These are phyloP conservation scores for Spizaetus ornatus DNA, from an alignment of 2,113 vertebrate genomes.

Conservation along the genomic window DNA sequence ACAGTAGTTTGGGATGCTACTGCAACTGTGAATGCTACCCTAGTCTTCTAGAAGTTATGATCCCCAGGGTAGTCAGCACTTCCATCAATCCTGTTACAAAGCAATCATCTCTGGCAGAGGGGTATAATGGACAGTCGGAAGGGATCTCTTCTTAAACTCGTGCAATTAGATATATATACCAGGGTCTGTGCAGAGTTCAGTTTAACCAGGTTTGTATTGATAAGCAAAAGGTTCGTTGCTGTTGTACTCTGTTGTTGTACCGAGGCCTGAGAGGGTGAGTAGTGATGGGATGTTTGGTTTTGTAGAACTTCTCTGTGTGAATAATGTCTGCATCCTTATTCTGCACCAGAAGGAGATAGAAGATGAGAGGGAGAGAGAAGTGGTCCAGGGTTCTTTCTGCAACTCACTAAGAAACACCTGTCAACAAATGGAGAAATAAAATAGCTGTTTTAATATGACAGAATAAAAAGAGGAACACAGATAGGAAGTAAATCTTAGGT, in stretches of 20 bases:
- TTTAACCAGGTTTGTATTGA: neutral
- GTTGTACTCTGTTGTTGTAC: neutral
- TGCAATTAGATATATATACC: neutral
- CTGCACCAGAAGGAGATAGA: neutral
- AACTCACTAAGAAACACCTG: neutral
- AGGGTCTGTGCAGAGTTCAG: neutral
- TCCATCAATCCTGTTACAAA: neutral
- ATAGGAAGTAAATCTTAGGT: neutral
- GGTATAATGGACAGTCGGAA: neutral
- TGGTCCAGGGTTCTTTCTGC: neutral
- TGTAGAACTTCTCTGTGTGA: neutral
- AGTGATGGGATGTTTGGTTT: neutral
- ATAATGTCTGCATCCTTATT: neutral
- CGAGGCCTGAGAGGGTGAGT: neutral
- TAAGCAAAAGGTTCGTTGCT: neutral
- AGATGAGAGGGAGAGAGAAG: neutral
- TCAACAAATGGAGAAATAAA: neutral
- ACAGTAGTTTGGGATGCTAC: neutral
- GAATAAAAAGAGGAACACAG: neutral
- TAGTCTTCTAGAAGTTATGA: neutral
- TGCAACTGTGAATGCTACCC: neutral
- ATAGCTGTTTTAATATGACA: neutral
- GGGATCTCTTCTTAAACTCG: neutral
- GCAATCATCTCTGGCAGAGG: neutral
- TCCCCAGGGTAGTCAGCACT: neutral